Percentiles rank a stretch among this genome's conserved stretches.
These are phyloP conservation scores for Punctoribates punctum DNA, from an alignment of 2,888 invertebrate species.

Conservation along the genomic window DNA sequence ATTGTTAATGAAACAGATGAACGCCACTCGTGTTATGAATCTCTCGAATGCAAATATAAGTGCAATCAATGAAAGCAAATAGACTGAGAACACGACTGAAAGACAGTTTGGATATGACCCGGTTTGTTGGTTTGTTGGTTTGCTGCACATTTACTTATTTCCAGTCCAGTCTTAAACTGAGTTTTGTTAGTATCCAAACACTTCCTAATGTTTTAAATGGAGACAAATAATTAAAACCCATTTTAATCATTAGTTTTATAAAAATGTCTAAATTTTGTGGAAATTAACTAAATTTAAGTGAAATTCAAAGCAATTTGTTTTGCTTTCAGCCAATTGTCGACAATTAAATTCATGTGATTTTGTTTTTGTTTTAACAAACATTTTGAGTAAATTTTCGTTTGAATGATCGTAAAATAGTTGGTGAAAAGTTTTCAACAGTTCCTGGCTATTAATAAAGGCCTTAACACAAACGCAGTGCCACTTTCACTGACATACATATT, in stretches of 20 bases:
- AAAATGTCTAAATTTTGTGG: not conserved
- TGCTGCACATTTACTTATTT: too few relatives aligned
- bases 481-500: conserved; percentile 28
- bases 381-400: not conserved
- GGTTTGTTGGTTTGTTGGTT: not conserved
- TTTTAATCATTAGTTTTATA: not conserved
- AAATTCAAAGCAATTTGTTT: not conserved
- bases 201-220: not conserved
- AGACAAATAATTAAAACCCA: not conserved
- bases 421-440: not conserved
- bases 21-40: not conserved
- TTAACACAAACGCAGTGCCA: conserved; percentile 26
- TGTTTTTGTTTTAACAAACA: not conserved
- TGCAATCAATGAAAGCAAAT: conserved; percentile 27
- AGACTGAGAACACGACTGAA: not conserved
- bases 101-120: not conserved
- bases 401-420: conserved; percentile 1
- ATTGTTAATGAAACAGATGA: conserved; percentile 32
- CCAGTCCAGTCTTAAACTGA: not conserved
- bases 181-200: not conserved
- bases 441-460: conserved; percentile 19
- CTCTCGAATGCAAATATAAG: not conserved
- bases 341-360: too few relatives aligned
- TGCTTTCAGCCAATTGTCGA: too few relatives aligned
- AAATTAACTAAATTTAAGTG: not conserved